A percentile compares a stretch with the other conserved stretches of the same genome.
Conservation (phyloP, 2,797 vertebrate species). For the Protosalanx chinensis region DNA sequence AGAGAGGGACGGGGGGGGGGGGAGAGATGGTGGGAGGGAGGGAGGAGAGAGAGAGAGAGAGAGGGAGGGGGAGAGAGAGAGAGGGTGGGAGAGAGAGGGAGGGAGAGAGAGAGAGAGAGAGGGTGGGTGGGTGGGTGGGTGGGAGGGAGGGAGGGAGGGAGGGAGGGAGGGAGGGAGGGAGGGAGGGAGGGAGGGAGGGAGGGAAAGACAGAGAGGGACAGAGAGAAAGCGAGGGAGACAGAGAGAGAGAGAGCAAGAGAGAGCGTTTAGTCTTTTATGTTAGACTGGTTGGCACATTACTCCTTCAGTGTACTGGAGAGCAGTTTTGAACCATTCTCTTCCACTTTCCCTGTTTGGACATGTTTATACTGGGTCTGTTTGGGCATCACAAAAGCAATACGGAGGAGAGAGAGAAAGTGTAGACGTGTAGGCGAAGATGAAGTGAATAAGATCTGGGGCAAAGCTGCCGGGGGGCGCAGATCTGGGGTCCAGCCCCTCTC, state of each 20-base stretch:
- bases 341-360: slow-evolving; percentile 44
- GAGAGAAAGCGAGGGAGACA: slow-evolving; percentile 1
- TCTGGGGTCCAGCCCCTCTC: slow-evolving; percentile 3
- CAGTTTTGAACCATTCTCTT: slow-evolving; percentile 34
- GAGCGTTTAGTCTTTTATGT: slow-evolving; percentile 50
- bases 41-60: neutral
- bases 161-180: too few relatives aligned
- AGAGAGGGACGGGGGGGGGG: neutral
- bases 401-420: slow-evolving; percentile 32
- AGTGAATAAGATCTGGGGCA: slow-evolving; percentile 27
- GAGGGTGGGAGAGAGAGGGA: slow-evolving; percentile 33
- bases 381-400: slow-evolving; percentile 26
- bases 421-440: slow-evolving; percentile 15
- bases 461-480: neutral
- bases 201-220: slow-evolving; percentile 22
- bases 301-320: slow-evolving; percentile 50
- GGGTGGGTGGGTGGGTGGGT: too few relatives aligned
- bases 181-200: slow-evolving; percentile 12
- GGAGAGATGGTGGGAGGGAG: neutral
- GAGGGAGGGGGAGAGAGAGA: neutral
- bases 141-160: neutral
- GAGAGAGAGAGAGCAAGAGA: slow-evolving; percentile 15
- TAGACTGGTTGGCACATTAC: slow-evolving; percentile 33
- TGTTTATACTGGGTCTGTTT: slow-evolving; percentile 48
- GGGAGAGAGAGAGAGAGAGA: slow-evolving; percentile 37